Base-by-base conservation (phyloP, 2,113 vertebrate genomes). In the Oreocharis arfaki region DNA sequence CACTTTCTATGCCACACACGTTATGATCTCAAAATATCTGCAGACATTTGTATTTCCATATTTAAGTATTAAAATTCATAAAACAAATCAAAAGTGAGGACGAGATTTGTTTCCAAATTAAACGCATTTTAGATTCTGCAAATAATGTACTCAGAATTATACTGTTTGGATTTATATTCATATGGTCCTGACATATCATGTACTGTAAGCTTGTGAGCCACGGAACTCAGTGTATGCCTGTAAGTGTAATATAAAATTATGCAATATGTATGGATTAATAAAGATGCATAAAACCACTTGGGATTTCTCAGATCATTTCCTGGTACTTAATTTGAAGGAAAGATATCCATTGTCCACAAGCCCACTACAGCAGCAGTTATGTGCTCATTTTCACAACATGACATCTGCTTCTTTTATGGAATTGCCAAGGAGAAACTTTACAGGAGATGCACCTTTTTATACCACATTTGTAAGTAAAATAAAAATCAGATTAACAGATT, bases 41-140 rank as follows among this genome's bases (percentile, higher is more conserved):
- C 80, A 94, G 86, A 86, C 68, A 86, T 86, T 90, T 95, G 55
- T 82, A 96, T 93, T 91, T 98, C 93, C 82, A 93, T 49, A 69
- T 16, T 3, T 8, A 60, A 26, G 20, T 75, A 88, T 53, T 80
- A 84, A 96, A 87, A 89, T 64, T 76, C 60, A 24, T 87, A 80
- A 74, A 84, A 33, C 5, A 74, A 73, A 91, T 57, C 8, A 47
- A 61, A 65, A 73, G 7, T 53, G 12, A 74, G 30, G 67, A 46
- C 24, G 35, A 44, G 20, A 75, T 39, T 59, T 52, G 19, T 11
- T 64, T 81, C 56, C 41, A 4, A 95, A 92, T 89, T 75, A 74
- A 89, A 95, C 70, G 69, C 46, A 89, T 64, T 84, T 93, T 68
- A 92, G 68, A 90, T 74, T 74, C 60, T 53, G 44, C 2, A 57